These are phyloP conservation scores for Mongoloraphidia duomilia DNA, from an alignment of 2,888 invertebrate species.

Conservation along the genomic window DNA sequence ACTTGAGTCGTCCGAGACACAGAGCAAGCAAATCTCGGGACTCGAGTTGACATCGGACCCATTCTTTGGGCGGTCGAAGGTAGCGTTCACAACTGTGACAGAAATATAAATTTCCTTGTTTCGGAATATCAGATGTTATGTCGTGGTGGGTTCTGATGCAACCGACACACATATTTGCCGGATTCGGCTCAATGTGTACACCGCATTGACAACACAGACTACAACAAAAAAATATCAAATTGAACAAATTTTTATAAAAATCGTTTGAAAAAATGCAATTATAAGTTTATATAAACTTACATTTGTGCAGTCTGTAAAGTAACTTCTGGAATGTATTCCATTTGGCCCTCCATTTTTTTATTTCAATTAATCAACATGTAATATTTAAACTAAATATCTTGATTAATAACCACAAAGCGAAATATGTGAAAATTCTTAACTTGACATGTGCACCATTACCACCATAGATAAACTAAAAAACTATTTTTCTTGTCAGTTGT, in stretches of 20 bases:
- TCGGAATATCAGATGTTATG: conserved; percentile 91
- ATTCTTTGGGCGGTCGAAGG: conserved; percentile 80
- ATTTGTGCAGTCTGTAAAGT: neutral
- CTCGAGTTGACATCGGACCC: conserved; percentile 75
- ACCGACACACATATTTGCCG: conserved; percentile 93
- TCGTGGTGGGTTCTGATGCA: conserved; percentile 86
- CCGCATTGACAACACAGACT: conserved; percentile 94
- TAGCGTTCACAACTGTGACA: conserved; percentile 92
- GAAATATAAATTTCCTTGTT: conserved; percentile 79
- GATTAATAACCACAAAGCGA: too few species aligned
- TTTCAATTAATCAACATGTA: too few species aligned
- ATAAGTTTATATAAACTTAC: too few species aligned
- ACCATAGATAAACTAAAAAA: too few species aligned
- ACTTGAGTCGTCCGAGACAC: conserved; percentile 81
- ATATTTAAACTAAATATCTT: too few species aligned
- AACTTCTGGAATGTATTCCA: too few species aligned
- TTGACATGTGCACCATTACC: too few species aligned
- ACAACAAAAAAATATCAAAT: conserved; percentile 15
- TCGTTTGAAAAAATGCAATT: too few species aligned
- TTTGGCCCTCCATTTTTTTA: too few species aligned
- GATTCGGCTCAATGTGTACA: conserved; percentile 81
- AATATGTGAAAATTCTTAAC: too few species aligned
- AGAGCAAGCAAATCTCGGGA: conserved; percentile 78
- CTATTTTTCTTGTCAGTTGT: too few species aligned
- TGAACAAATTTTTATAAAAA: conserved; percentile 1